Conservation (phyloP, 2,113 vertebrate genomes). For the Hippoglossus stenolepis region DNA sequence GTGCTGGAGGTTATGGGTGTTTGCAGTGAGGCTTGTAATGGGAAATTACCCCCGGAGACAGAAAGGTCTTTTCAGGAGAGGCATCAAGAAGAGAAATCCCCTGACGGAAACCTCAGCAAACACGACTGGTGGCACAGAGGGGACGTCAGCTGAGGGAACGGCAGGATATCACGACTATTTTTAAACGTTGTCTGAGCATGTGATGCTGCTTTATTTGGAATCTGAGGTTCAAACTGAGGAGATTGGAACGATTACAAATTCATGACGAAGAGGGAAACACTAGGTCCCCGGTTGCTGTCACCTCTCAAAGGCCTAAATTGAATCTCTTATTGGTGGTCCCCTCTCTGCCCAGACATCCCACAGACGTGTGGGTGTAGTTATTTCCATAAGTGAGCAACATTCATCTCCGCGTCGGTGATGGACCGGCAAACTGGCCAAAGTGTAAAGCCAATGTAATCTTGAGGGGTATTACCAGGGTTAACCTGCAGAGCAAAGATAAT, state of each 20-base stretch:
- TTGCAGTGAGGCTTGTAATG: slow-evolving; percentile 60
- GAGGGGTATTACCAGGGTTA: slow-evolving; percentile 2
- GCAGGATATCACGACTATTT: slow-evolving; percentile 29
- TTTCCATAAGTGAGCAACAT: slow-evolving; percentile 16
- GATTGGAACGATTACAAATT: slow-evolving; percentile 7
- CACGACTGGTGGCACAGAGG: slow-evolving; percentile 52
- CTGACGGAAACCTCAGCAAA: slow-evolving; percentile 69
- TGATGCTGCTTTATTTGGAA: slow-evolving; percentile 17
- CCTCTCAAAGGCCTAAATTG: background rate
- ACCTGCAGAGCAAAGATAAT: slow-evolving; percentile 32
- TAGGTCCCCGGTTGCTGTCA: background rate
- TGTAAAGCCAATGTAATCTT: slow-evolving; percentile 18
- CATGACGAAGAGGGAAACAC: background rate
- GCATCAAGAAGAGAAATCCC: slow-evolving; percentile 51
- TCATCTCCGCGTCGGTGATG: slow-evolving; percentile 33
- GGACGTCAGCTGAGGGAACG: slow-evolving; percentile 6
- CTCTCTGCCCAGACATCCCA: slow-evolving; percentile 24
- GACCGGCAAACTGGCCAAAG: slow-evolving; percentile 43
- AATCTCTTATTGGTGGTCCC: background rate
- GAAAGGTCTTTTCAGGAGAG: no score
- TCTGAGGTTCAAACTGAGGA: slow-evolving; percentile 8
- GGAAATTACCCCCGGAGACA: slow-evolving; percentile 70
- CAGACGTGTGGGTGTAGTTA: slow-evolving; percentile 42
- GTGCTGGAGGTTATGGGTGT: slow-evolving; percentile 54
- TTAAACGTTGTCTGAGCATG: slow-evolving; percentile 6